Base-by-base conservation (phyloP, 2,888 invertebrate species). In the Aporophyla lueneburgensis region DNA sequence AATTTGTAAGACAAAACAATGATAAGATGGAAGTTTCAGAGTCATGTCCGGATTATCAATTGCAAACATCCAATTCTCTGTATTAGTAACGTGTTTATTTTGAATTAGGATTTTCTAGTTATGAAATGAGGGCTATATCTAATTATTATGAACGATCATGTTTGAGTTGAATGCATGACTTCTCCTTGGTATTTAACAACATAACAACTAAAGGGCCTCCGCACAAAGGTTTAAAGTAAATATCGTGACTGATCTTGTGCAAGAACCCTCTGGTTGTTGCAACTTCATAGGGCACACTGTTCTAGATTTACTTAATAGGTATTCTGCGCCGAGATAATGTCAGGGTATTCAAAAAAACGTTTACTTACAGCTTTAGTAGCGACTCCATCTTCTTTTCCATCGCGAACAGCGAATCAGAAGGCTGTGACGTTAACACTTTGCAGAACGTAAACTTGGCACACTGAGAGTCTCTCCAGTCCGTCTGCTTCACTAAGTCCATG, bases 321-420 rank as follows among this genome's bases (percentile, higher is more conserved):
- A 40, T 53, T 58, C 24, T 9, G 16, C 59, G 51, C 12, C 49
- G n/a, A 24, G 56, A 65, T 49, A 62, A 69, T 59, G 33, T 66
- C 24, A 53, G 49, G 14, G 12, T 24, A 58, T 59, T 46, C 61
- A 46, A 71, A 72, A 81, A 53, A 81, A 21, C 27, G 19, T 24
- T 5, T 93, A 98, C 98, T 98, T 95, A 98, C 98, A 97, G 97
- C 92, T 97, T 97, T 73, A 98, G 94, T 89, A 98, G 96, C 68
- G 97, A 97, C 89, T 97, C 97, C 98, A 98, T 98, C 92, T 98
- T 98, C 95, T 98, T 98, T 95, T 98, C 98, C 98, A 98, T 98
- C 62, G 97, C 96, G 84, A 97, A 97, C 80, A 97, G 95, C 49
- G 98, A 97, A 90, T 98, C 98, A 2, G 97, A 97, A 70, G 97